Evolutionary conservation across 1,140 invertebrate genomes (phyloP).

Genomic region (Platorchestia sp.): DNA sequence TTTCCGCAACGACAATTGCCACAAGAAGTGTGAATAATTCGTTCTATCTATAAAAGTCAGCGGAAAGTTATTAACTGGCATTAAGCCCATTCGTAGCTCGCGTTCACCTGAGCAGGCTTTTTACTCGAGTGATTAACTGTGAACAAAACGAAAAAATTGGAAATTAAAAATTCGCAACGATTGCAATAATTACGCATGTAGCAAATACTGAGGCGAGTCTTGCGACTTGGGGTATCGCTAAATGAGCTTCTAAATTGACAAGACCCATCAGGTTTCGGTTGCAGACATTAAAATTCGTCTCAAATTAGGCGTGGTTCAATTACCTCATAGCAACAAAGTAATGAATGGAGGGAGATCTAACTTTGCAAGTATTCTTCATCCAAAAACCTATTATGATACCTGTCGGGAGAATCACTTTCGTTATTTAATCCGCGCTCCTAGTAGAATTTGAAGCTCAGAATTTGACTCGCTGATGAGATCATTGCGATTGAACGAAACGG

Average conservation of each 20-base stretch:
- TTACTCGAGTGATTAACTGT: neutral
- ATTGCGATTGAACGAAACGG: neutral
- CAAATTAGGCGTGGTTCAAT: conserved; percentile 3
- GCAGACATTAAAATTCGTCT: conserved; percentile 30
- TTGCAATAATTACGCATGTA: neutral
- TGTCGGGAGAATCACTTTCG: neutral
- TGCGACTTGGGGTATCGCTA: neutral
- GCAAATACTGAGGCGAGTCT: neutral
- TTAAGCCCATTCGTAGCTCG: neutral
- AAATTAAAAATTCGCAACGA: conserved; percentile 48
- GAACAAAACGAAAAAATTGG: neutral
- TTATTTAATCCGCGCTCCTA: neutral
- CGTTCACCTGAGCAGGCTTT: neutral
- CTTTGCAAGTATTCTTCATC: neutral
- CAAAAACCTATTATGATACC: neutral
- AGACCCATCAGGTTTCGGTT: neutral
- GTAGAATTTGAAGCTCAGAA: neutral
- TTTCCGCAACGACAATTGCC: neutral
- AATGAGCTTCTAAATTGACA: conserved; percentile 53
- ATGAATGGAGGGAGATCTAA: conserved; percentile 25
- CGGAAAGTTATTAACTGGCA: neutral
- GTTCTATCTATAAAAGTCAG: conserved; percentile 2
- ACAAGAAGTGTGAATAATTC: neutral
- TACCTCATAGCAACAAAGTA: neutral
- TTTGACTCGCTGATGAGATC: neutral